A percentile compares a stretch with the other conserved stretches of the same genome.
Conservation (phyloP, 2,888 invertebrate genomes). For the Tenthredo notha region DNA sequence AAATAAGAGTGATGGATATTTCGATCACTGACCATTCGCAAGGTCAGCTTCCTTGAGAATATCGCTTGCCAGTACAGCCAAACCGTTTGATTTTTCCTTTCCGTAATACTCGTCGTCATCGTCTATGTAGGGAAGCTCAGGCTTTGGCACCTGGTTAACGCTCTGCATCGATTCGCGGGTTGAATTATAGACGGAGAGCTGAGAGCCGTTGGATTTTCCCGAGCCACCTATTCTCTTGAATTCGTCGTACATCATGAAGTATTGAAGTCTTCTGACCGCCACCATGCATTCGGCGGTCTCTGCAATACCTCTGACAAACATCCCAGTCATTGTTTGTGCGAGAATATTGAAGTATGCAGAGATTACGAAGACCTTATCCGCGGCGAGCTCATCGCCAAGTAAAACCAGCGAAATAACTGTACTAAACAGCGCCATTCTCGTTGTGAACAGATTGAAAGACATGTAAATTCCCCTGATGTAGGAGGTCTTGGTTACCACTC, state of each 20-base stretch:
- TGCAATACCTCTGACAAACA: slow-evolving; percentile 81
- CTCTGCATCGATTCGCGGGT: slow-evolving; percentile 62
- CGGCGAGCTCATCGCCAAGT: slow-evolving; percentile 84
- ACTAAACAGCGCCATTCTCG: slow-evolving; percentile 88
- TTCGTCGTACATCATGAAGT: slow-evolving; percentile 78
- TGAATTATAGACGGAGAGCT: slow-evolving; percentile 31
- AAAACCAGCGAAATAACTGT: slow-evolving; percentile 87
- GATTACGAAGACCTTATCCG: slow-evolving; percentile 84
- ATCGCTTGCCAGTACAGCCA: slow-evolving; percentile 70
- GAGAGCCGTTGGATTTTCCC: slow-evolving; percentile 11
- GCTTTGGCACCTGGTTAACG: slow-evolving; percentile 63
- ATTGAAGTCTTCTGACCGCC: slow-evolving; percentile 79
- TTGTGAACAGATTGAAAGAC: slow-evolving; percentile 90
- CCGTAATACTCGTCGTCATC: slow-evolving; percentile 69
- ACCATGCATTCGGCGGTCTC: slow-evolving; percentile 81
- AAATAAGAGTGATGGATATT: no score
- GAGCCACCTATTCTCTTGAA: slow-evolving; percentile 59
- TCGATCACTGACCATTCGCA: slow-evolving; percentile 55
- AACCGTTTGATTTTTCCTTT: slow-evolving; percentile 74
- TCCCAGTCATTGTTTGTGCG: slow-evolving; percentile 81
- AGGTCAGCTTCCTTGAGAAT: slow-evolving; percentile 64
- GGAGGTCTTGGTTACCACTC: slow-evolving; percentile 82
- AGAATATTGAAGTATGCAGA: slow-evolving; percentile 81
- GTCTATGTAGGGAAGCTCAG: slow-evolving; percentile 72
- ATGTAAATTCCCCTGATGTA: slow-evolving; percentile 85